Conservation (phyloP, 2,113 vertebrate genomes). For the Deroptyus accipitrinus region DNA sequence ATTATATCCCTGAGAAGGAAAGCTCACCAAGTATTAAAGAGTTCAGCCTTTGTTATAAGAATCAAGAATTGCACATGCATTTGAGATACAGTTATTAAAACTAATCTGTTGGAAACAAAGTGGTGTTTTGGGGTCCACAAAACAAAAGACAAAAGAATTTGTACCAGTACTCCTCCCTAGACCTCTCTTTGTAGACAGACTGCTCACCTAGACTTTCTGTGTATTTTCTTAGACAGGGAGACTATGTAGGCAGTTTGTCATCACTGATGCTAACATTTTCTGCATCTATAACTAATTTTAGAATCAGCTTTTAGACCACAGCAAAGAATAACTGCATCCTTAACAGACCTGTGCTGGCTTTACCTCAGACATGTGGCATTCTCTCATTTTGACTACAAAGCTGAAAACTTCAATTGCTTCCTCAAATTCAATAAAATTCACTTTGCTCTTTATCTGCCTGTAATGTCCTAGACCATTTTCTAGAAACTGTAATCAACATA, state of each 20-base stretch:
- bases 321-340: neutral
- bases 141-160: neutral
- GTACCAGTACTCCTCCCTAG: neutral
- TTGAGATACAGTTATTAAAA: neutral
- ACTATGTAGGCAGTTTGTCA: neutral
- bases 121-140: neutral
- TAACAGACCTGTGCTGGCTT: neutral
- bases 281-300: neutral
- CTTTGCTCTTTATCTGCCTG: neutral
- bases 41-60: neutral
- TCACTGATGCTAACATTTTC: neutral
- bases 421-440: neutral
- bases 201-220: neutral
- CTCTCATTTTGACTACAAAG: neutral
- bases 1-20: neutral
- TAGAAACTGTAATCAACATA: neutral
- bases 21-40: neutral
- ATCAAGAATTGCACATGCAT: neutral
- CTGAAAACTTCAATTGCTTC: neutral
- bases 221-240: neutral
- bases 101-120: neutral
- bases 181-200: neutral
- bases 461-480: neutral
- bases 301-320: neutral
- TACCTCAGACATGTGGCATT: neutral